A percentile compares a stretch with the other conserved stretches of the same genome.
These are phyloP conservation scores for Saguinus midas DNA, from an alignment of 2,113 vertebrate genomes.

Conservation along the genomic window DNA sequence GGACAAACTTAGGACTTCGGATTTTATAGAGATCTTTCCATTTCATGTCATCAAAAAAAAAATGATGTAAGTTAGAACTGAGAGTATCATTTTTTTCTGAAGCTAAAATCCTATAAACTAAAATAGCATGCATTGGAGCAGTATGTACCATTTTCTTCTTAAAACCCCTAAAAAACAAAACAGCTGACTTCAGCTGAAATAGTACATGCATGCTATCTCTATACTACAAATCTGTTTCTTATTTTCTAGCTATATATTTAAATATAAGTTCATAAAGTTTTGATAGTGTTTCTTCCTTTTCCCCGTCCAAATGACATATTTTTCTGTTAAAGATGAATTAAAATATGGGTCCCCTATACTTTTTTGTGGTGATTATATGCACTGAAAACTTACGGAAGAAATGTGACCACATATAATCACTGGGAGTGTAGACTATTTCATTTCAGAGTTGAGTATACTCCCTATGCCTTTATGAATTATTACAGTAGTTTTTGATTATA, in stretches of 20 bases:
- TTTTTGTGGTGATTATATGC: neutral
- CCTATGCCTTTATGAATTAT: neutral
- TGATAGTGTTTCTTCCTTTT: neutral
- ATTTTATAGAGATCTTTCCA: constrained; percentile 63
- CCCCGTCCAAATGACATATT: neutral
- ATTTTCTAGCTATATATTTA: constrained; percentile 67
- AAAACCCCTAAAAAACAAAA: constrained; percentile 79
- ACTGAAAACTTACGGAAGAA: neutral
- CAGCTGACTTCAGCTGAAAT: constrained; percentile 77
- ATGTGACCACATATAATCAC: neutral
- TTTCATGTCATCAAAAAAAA: constrained; percentile 68
- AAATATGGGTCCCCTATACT: neutral
- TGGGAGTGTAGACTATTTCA: neutral
- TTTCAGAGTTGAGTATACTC: neutral
- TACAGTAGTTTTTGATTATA: neutral
- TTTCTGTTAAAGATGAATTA: neutral
- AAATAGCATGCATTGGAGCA: constrained; percentile 28
- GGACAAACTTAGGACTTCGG: neutral
- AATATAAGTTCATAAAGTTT: constrained; percentile 69
- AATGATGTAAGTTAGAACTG: constrained; percentile 59
- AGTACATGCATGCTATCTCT: constrained; percentile 73
- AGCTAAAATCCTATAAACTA: constrained; percentile 64
- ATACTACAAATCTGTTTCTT: constrained; percentile 75
- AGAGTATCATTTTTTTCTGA: constrained; percentile 45
- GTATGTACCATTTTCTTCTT: constrained; percentile 71